Conservation (phyloP, 2,797 vertebrate genomes). For the Rhyacichthys aspro region DNA sequence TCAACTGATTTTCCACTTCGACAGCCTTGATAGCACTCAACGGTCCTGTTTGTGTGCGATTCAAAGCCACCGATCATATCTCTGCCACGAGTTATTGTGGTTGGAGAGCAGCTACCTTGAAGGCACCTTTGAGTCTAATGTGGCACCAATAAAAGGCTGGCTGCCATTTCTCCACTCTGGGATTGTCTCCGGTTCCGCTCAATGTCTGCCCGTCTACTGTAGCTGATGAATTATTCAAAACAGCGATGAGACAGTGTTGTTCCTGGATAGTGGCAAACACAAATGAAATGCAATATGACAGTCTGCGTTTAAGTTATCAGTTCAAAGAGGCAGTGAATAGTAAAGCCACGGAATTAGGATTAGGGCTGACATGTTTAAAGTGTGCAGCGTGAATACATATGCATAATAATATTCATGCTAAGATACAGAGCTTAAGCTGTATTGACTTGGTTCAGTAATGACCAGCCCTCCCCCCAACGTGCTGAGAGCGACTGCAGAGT, state of each 20-base stretch:
- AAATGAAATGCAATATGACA: constrained; percentile 45
- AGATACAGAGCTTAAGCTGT: constrained; percentile 8
- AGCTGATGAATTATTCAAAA: constrained; percentile 71
- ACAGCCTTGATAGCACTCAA: neutral
- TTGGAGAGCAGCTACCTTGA: constrained; percentile 23
- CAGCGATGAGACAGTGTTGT: constrained; percentile 29
- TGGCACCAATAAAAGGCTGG: constrained; percentile 29
- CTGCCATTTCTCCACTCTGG: constrained; percentile 31
- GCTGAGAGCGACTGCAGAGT: neutral
- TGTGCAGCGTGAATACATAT: constrained; percentile 9
- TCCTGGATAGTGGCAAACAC: constrained; percentile 41
- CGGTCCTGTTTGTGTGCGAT: neutral
- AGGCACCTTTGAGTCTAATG: constrained; percentile 51
- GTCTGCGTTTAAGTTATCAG: constrained; percentile 30
- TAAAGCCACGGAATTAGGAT: constrained; percentile 16
- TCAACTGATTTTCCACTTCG: neutral
- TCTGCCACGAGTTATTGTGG: constrained; percentile 22
- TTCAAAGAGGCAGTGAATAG: constrained; percentile 8
- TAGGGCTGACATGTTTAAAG: constrained; percentile 3
- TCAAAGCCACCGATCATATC: constrained; percentile 29
- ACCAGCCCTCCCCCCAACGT: neutral
- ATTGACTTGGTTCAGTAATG: constrained; percentile 10
- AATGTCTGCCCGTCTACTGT: constrained; percentile 47
- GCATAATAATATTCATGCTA: constrained; percentile 7
- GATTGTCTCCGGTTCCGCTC: constrained; percentile 57